A percentile compares a stretch with the other conserved stretches of the same genome.
phyloP scores from a whole-genome alignment of 2,113 vertebrate genomes.

The Irena cyanogastra region DNA sequence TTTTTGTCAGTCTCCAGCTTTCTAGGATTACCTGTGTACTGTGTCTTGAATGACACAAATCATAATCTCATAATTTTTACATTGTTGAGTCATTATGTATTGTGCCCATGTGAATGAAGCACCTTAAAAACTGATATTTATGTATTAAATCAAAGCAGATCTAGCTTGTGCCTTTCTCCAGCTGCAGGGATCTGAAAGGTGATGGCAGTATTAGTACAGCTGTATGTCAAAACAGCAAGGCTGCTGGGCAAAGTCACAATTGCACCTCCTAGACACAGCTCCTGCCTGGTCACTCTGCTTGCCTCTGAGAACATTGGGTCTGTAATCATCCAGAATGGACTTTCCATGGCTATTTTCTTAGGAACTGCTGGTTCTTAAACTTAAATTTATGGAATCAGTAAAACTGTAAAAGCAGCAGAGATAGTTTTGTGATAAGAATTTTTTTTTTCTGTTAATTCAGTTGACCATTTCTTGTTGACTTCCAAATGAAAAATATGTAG shows the following conservation, averaged over 20 bases:
- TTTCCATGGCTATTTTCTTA: background rate
- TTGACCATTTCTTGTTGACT: background rate
- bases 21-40: constrained; percentile 46
- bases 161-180: background rate
- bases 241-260: background rate
- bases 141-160: constrained; percentile 35
- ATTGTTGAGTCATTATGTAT: constrained; percentile 32
- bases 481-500: background rate
- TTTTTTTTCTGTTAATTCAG: background rate
- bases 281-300: background rate
- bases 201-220: background rate
- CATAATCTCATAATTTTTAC: constrained; percentile 51
- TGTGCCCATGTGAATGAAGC: constrained; percentile 32
- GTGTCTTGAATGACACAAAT: constrained; percentile 44
- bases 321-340: background rate
- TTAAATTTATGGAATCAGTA: background rate
- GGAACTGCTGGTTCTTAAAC: background rate
- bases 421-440: background rate
- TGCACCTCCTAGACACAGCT: background rate
- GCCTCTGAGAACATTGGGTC: background rate
- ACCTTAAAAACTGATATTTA: constrained; percentile 28
- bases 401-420: background rate
- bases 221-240: background rate
- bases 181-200: background rate
- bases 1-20: constrained; percentile 59